phyloP scores from a whole-genome alignment of 2,113 vertebrate genomes.

The Psammodynastes pulverulentus region DNA sequence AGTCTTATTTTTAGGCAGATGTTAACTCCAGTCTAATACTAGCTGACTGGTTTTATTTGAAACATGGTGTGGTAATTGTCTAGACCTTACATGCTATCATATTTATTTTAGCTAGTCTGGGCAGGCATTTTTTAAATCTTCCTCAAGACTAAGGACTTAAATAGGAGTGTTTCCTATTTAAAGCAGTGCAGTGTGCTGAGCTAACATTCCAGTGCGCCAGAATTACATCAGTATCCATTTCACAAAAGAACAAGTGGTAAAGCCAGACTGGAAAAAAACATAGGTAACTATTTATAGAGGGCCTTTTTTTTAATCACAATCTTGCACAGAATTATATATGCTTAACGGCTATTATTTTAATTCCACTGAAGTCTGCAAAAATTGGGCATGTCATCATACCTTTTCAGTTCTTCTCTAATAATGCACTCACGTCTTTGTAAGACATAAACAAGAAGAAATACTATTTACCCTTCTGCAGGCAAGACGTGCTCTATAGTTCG shows the following conservation, averaged over 20 bases:
- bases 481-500: not conserved
- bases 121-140: not conserved
- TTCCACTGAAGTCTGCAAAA: not conserved
- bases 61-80: not conserved
- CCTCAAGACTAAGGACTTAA: not conserved
- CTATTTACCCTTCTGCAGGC: not conserved
- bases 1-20: not conserved
- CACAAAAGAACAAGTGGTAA: conserved; percentile 2
- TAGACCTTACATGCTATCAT: conserved; percentile 11
- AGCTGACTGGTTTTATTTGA: not conserved
- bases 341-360: not conserved
- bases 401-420: not conserved
- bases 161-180: not conserved
- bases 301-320: not conserved
- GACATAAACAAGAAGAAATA: not conserved
- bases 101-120: conserved; percentile 8
- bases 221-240: conserved; percentile 13
- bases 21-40: not conserved
- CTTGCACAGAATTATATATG: not conserved
- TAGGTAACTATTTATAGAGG: not conserved
- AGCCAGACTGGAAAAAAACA: not conserved
- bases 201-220: not conserved
- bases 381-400: not conserved
- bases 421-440: not conserved
- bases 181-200: not conserved